A percentile compares a stretch with the other conserved stretches of the same genome.
Conservation (phyloP, 1,140 invertebrate genomes). For the Heterodera schachtii region DNA sequence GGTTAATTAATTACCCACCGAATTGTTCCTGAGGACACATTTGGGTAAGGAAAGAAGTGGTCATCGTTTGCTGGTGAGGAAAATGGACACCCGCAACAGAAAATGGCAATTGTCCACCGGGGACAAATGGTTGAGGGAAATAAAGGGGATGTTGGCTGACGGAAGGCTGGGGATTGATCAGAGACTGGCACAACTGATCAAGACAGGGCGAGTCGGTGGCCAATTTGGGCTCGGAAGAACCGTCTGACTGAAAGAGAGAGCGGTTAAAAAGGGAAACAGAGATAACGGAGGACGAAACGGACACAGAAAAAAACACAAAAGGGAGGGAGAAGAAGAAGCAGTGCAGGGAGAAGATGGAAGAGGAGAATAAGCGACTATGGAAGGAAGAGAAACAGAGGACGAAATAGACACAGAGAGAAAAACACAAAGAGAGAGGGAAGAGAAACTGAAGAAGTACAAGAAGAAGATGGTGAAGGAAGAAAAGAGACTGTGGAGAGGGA, state of each 20-base stretch:
- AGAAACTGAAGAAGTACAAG: no score
- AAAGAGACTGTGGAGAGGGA: no score
- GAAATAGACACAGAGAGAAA: no score
- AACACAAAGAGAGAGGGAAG: no score
- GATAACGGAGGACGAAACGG: neutral
- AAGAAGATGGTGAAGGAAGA: no score
- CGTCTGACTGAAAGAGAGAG: neutral
- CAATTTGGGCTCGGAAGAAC: conserved; percentile 26
- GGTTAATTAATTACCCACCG: neutral
- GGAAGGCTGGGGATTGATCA: neutral
- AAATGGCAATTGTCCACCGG: neutral
- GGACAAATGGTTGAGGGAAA: conserved; percentile 5
- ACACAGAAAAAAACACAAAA: neutral
- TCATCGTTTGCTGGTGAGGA: conserved; percentile 2
- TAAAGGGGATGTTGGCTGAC: conserved; percentile 14
- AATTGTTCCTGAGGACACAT: conserved; percentile 12
- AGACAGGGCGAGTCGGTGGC: neutral
- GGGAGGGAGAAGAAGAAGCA: neutral
- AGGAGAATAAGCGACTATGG: no score
- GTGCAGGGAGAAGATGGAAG: neutral
- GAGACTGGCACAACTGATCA: neutral
- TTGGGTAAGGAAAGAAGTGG: conserved; percentile 20
- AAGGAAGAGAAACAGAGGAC: no score
- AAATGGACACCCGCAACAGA: neutral
- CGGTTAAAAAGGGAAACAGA: neutral